These are phyloP conservation scores for Sciurus niger DNA, from an alignment of 2,113 vertebrate genomes.

Conservation along the genomic window DNA sequence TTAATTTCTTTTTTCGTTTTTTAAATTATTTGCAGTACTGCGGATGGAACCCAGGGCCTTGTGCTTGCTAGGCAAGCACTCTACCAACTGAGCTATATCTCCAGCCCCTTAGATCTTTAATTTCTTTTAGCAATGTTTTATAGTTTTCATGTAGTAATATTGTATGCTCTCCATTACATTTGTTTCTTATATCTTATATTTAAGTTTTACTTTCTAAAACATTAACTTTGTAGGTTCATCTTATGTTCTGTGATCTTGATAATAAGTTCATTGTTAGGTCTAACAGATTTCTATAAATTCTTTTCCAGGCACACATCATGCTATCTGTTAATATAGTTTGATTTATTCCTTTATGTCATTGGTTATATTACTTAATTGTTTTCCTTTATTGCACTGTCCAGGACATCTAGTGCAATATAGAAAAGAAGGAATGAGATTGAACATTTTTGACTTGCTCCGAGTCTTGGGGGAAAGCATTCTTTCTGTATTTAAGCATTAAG, in stretches of 20 bases:
- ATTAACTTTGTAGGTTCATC: neutral
- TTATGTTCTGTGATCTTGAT: neutral
- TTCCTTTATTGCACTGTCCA: neutral
- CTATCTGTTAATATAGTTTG: neutral
- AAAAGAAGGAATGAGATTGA: neutral
- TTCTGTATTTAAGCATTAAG: neutral
- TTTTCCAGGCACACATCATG: neutral
- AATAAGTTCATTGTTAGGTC: slow-evolving; percentile 18
- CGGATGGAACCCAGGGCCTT: no score
- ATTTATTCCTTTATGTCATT: neutral
- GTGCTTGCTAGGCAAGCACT: no score
- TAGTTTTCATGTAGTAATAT: neutral
- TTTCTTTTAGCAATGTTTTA: slow-evolving; percentile 3
- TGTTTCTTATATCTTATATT: neutral
- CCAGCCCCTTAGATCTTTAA: neutral
- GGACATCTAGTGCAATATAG: neutral
- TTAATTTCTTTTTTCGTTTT: neutral
- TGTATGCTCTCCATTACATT: neutral
- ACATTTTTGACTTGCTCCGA: neutral
- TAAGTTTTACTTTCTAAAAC: slow-evolving; percentile 20
- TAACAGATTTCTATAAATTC: neutral
- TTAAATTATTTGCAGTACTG: no score
- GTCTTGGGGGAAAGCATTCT: neutral
- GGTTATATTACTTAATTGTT: neutral
- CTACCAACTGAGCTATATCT: no score